Evolutionary conservation across 2,888 invertebrate species (phyloP).

Genomic region (Sarcophaga subvicina): DNA sequence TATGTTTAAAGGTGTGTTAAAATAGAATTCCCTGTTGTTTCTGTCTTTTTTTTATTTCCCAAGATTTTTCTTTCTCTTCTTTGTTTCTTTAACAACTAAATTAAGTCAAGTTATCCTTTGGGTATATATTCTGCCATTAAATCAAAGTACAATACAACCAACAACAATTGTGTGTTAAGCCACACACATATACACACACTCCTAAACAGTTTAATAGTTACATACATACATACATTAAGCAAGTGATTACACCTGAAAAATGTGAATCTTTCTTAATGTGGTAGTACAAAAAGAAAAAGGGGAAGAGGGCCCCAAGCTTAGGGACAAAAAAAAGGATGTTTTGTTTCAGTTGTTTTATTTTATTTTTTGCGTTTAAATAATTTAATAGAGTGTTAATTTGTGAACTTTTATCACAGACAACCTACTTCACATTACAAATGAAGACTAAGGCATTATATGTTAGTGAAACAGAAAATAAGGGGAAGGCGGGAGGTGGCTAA

Average conservation of each 20-base stretch:
- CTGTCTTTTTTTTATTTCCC: background rate
- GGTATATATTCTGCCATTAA: slow-evolving; percentile 42
- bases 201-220: too few species aligned
- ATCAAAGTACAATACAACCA: slow-evolving; percentile 28
- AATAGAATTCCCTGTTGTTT: background rate
- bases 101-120: slow-evolving; percentile 50
- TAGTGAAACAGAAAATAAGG: too few species aligned
- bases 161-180: too few species aligned
- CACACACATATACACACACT: background rate
- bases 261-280: too few species aligned
- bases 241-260: too few species aligned
- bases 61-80: background rate
- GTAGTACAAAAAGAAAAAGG: too few species aligned
- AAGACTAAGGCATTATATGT: too few species aligned
- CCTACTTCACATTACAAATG: background rate
- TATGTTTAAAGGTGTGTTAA: background rate
- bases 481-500: too few species aligned
- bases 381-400: slow-evolving; percentile 44
- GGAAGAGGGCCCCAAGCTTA: too few species aligned
- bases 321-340: too few species aligned
- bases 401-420: slow-evolving; percentile 39
- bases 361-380: slow-evolving; percentile 20
- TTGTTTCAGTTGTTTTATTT: background rate
- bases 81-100: slow-evolving; percentile 35
- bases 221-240: slow-evolving; percentile 2